Evolutionary conservation across 23 tunicate species (phyloP), one percentile per base, ranked within the genome.

Genomic region (Botrylloides violaceus): DNA sequence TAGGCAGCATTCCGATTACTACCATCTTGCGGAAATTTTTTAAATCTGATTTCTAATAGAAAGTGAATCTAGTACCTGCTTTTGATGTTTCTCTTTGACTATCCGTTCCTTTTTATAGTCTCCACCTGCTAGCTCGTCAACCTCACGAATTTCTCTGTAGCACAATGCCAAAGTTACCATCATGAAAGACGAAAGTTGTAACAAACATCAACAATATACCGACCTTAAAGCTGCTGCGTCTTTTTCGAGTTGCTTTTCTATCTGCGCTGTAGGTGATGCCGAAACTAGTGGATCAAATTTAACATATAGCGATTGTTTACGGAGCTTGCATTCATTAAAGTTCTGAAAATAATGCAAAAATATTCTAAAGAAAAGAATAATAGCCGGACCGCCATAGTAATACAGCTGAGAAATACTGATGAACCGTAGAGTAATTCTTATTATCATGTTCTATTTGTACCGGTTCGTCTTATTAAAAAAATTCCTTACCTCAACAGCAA

Each of bases 251-350:
- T 63, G 70, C 20, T 63, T 31, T 19, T 63, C 36, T 3, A 63
- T 63, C 33, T 63, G 70, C 4, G 32, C 29, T 31, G 4, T 29
- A 19, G 70, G 70, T 3, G 70, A 63, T 25, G 32, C 4, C 23
- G 35, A 31, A 23, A 63, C 70, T 9, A 63, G 35, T 21, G 70
- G 70, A 63, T 63, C 70, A 31, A 63, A 63, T 31, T 63, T 63
- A 31, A 63, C 70, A 31, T 63, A 63, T 19, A 63, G 70, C 35
- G 70, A 63, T 63, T 63, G 70, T 9, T 63, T 63, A 27, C 70
- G 32, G 26, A 63, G 35, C 19, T 63, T 33, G 5, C 34, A 63
- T 63, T 63, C 70, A 19, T 31, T 63, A 19, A 63, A 28, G 33
- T 22, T 31, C 70, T 63, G 36, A 63, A 63, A 29, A 15, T 3